Percentiles rank a stretch among this genome's conserved stretches.
phyloP scores from a whole-genome alignment of 2,888 invertebrate genomes.

The Melipona bicolor region DNA sequence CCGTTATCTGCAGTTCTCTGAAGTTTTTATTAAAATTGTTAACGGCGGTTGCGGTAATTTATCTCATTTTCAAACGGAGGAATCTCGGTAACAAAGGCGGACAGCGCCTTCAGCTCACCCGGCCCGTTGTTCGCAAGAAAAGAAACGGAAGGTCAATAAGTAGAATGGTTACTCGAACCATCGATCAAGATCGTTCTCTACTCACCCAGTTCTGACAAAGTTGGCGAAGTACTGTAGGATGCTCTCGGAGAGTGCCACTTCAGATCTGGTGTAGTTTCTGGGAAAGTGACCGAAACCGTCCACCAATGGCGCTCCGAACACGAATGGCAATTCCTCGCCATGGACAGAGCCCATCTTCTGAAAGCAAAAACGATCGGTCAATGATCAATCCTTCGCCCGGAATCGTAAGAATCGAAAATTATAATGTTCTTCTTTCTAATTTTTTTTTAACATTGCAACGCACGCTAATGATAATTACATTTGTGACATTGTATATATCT shows the following conservation, averaged over 20 bases:
- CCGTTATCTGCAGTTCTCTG: too few species aligned
- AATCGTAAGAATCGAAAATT: too few species aligned
- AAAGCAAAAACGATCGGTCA: constrained; percentile 47
- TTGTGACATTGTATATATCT: too few species aligned
- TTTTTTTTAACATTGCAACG: too few species aligned
- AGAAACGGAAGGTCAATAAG: not conserved
- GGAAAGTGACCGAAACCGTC: constrained; percentile 94
- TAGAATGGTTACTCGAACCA: not conserved
- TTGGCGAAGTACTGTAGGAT: constrained; percentile 95
- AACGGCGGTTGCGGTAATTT: not conserved
- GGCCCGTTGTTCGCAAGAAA: not conserved
- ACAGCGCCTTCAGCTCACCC: not conserved
- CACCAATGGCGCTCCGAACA: constrained; percentile 95
- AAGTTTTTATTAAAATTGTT: not conserved
- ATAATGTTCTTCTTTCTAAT: too few species aligned
- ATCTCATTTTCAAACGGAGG: not conserved
- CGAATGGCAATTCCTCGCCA: constrained; percentile 95
- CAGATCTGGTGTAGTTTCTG: constrained; percentile 94
- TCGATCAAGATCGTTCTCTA: constrained; percentile 67
- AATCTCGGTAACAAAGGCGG: not conserved
- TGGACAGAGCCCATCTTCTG: constrained; percentile 96
- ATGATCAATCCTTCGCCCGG: too few species aligned
- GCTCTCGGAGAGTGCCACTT: constrained; percentile 93
- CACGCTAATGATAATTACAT: too few species aligned
- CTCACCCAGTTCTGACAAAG: constrained; percentile 95